Evolutionary conservation across 2,113 vertebrate species (phyloP).

Genomic region (Cryptotis parvus): DNA sequence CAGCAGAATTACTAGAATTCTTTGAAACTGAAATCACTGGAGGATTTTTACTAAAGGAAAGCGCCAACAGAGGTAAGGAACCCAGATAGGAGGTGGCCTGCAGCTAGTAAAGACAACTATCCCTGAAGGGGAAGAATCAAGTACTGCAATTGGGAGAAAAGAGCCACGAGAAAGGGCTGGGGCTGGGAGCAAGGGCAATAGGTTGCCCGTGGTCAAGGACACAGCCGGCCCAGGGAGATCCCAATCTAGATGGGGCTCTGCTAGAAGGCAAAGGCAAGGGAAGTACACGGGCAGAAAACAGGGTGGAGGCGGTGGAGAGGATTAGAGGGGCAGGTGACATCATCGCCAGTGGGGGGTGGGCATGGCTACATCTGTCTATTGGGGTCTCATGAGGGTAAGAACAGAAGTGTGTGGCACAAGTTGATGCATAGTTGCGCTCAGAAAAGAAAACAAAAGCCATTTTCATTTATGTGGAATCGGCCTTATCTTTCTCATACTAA

Average conservation of each 20-base stretch:
- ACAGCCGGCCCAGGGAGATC: not conserved
- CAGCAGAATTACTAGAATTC: not conserved
- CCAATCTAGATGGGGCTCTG: too few species aligned
- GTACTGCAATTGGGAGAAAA: not conserved
- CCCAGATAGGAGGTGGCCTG: not conserved
- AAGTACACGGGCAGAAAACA: not conserved
- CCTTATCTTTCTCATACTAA: not conserved
- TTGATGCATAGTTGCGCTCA: not conserved
- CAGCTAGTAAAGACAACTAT: not conserved
- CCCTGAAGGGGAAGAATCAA: not conserved
- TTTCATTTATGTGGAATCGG: conserved; percentile 9
- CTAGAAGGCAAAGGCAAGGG: not conserved
- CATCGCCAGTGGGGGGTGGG: not conserved
- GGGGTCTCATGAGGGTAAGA: not conserved
- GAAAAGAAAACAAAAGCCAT: not conserved
- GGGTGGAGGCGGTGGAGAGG: too few species aligned
- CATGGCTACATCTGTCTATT: not conserved
- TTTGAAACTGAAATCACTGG: not conserved
- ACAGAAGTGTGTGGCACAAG: not conserved
- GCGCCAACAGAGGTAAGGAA: not conserved
- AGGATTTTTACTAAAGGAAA: not conserved
- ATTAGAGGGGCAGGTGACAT: not conserved
- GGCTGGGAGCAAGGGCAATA: too few species aligned
- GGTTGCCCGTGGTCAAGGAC: not conserved
- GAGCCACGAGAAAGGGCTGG: not conserved